Evolutionary conservation across 2,888 invertebrate species (phyloP), one percentile per base, ranked within the genome.

Genomic region (Eupithecia inturbata): DNA sequence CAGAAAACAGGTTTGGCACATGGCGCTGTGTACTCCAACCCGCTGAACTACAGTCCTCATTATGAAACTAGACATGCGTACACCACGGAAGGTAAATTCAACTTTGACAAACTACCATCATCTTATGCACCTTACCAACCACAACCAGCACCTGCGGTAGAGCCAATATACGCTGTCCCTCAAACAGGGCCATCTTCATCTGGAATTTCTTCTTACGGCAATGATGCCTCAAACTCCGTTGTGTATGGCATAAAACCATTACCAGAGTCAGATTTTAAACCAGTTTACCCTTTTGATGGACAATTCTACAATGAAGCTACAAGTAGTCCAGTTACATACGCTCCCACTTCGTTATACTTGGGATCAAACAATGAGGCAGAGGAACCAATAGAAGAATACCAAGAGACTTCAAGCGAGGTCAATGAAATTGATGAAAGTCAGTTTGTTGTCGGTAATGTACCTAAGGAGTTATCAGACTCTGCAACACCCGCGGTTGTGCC

Each of bases 361-460:
- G 94, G 94, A 45, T 90, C 92, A 5, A 94, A 95, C 78, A 88
- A 89, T 78, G 92, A 92, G 69, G 87, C 88, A n/a, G 83, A 85
- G 70, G 89, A 92, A 72, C 87, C 87, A 36, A 85, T 83, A 19
- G 86, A 83, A 28, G 91, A 90, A 71, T 92, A 91, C 80, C 84
- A 83, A 19, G 92, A 91, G 53, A 84, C 85, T 77, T 82, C 83
- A 62, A 85, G 87, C 53, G 74, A 79, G 10, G 85, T 83, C 68
- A 81, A 79, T 53, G 91, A 88, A 75, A 80, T 83, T 14, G 87
- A 79, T 70, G 91, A 94, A 53, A 93, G 90, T 68, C 95, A 96
- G 84, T 96, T 96, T 86, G 96, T 96, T 0, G 96, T 96, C 2
- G 96, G 96, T 0, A 96, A 95, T 81, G 92, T 96, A 1, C 96